Evolutionary conservation across 2,113 vertebrate genomes (phyloP).

Genomic region (Kryptolebias marmoratus): DNA sequence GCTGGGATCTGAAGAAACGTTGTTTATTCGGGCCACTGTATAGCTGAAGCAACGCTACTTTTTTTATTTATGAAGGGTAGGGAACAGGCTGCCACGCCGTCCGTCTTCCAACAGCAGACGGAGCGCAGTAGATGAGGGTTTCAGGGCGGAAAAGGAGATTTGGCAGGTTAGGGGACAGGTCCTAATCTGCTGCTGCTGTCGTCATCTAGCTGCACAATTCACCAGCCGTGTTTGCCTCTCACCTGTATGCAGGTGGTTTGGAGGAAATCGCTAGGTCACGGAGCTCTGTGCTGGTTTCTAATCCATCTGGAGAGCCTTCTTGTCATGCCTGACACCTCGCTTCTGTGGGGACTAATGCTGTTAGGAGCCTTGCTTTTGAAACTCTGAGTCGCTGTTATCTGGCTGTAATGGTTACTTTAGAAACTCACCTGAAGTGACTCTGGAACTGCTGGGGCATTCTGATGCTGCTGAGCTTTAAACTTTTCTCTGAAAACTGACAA

Average conservation of each 20-base stretch:
- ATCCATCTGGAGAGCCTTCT: conserved; percentile 62
- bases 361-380: conserved; percentile 62
- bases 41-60: conserved; percentile 47
- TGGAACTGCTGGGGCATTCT: conserved; percentile 33
- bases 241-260: conserved; percentile 42
- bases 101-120: conserved; percentile 51
- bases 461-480: conserved; percentile 42
- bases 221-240: conserved; percentile 29
- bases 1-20: conserved; percentile 49
- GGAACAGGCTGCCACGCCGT: conserved; percentile 53
- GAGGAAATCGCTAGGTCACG: conserved; percentile 37
- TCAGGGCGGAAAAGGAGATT: conserved; percentile 14
- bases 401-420: conserved; percentile 57
- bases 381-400: conserved; percentile 59
- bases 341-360: conserved; percentile 56
- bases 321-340: conserved; percentile 55
- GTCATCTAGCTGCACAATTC: conserved; percentile 25
- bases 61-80: conserved; percentile 50
- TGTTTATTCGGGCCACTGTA: conserved; percentile 44
- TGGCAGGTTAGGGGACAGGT: not conserved
- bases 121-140: not conserved
- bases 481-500: conserved; percentile 13
- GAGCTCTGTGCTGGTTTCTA: conserved; percentile 38
- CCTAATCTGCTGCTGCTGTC: conserved; percentile 34
- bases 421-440: conserved; percentile 63